Percentiles rank a stretch among this genome's conserved stretches.
Conservation (phyloP, 2,113 vertebrate genomes). For the Plecturocebus donacophilus region DNA sequence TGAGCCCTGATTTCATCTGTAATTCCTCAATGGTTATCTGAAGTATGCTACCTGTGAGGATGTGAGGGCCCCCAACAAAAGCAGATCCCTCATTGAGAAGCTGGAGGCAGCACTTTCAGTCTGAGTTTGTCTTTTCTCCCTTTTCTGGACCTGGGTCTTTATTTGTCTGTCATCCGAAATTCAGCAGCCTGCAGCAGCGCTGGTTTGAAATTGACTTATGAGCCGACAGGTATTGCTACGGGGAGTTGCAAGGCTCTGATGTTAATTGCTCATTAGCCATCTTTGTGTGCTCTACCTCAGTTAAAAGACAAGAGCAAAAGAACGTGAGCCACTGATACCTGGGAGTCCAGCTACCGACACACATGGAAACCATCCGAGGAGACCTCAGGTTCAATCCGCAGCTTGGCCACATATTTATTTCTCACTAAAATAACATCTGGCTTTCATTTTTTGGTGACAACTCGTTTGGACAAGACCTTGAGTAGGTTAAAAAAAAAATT, state of each 20-base stretch:
- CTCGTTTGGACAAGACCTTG: conserved; percentile 74
- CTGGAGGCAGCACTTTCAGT: not conserved
- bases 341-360: conserved; percentile 62
- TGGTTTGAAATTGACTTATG: conserved; percentile 24
- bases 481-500: conserved; percentile 58
- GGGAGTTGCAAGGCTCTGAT: not conserved
- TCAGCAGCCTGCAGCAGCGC: not conserved
- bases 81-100: conserved; percentile 45
- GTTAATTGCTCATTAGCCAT: conserved; percentile 61
- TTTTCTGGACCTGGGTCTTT: not conserved
- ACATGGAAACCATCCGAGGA: conserved; percentile 63
- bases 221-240: fast-evolving
- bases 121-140: conserved; percentile 9
- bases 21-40: conserved; percentile 68
- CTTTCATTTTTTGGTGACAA: conserved; percentile 80
- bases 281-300: not conserved
- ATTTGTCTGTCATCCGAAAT: conserved; percentile 13
- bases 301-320: not conserved
- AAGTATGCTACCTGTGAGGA: conserved; percentile 22
- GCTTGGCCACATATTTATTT: conserved; percentile 73
- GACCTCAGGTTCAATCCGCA: conserved; percentile 70
- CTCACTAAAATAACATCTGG: conserved; percentile 80
- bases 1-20: conserved; percentile 64
- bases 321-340: not conserved
- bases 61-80: conserved; percentile 66